A percentile compares a stretch with the other conserved stretches of the same genome.
These are phyloP conservation scores for Heterotis niloticus DNA, from an alignment of 2,113 vertebrate genomes.

Conservation along the genomic window DNA sequence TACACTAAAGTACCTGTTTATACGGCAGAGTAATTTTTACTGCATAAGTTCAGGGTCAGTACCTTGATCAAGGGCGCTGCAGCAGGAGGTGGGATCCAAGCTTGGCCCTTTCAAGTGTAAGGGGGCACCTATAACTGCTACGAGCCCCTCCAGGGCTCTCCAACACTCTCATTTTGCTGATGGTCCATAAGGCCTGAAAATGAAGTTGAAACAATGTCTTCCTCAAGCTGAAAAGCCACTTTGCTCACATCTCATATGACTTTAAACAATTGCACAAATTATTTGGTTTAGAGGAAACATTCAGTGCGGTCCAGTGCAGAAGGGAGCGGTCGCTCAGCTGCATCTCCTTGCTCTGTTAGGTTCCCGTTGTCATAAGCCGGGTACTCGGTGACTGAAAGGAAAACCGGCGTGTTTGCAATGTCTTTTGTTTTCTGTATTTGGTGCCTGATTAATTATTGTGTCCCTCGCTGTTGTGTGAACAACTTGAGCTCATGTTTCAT, in stretches of 20 bases:
- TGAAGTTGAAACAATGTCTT: too few relatives aligned
- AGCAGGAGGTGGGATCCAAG: too few relatives aligned
- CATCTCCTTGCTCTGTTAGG: neutral
- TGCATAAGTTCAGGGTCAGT: too few relatives aligned
- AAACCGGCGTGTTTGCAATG: neutral
- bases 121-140: too few relatives aligned
- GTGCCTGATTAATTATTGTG: slow-evolving; percentile 6
- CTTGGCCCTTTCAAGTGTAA: too few relatives aligned
- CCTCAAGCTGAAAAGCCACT: too few relatives aligned
- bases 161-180: neutral
- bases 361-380: neutral
- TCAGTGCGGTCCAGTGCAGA: neutral
- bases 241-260: too few relatives aligned
- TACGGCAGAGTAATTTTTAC: too few relatives aligned
- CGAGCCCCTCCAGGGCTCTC: neutral
- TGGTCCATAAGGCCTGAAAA: neutral
- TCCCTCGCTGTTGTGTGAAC: neutral
- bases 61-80: too few relatives aligned
- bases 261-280: too few relatives aligned
- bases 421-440: neutral
- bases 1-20: too few relatives aligned
- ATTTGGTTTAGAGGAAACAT: neutral
- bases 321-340: too few relatives aligned
- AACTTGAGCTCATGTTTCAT: neutral
- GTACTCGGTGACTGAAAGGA: neutral